Conservation (phyloP, 2,888 invertebrate genomes). For the Epistrophella euchroma region DNA sequence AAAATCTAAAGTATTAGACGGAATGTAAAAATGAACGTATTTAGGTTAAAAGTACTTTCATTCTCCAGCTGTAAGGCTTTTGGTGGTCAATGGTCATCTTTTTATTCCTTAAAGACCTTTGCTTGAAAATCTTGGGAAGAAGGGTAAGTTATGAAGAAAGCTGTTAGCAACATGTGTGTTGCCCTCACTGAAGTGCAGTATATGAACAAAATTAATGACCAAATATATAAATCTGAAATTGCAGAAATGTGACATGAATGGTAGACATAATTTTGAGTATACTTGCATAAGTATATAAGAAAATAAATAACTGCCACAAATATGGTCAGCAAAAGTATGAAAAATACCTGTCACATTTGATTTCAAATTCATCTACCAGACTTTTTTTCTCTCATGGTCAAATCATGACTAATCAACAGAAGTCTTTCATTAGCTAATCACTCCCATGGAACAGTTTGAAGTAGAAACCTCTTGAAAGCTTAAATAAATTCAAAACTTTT, state of each 20-base stretch:
- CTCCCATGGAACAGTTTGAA: too few relatives aligned
- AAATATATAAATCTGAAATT: constrained; percentile 30
- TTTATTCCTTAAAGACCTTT: constrained; percentile 48
- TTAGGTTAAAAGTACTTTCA: constrained; percentile 19
- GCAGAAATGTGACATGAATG: constrained; percentile 52
- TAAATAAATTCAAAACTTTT: too few relatives aligned
- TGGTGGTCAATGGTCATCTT: constrained; percentile 46
- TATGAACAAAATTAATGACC: constrained; percentile 43
- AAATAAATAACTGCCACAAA: background rate
- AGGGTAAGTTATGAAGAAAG: constrained; percentile 50
- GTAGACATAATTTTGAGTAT: constrained; percentile 47
- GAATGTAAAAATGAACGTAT: constrained; percentile 53
- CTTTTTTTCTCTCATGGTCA: too few relatives aligned
- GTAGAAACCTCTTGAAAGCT: too few relatives aligned
- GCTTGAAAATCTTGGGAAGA: background rate
- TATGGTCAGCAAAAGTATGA: background rate
- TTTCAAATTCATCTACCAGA: too few relatives aligned
- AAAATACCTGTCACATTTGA: background rate
- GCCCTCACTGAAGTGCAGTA: constrained; percentile 67
- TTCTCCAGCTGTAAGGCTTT: background rate
- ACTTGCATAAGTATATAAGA: background rate
- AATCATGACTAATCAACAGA: too few relatives aligned
- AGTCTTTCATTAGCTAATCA: too few relatives aligned
- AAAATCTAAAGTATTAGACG: constrained; percentile 37
- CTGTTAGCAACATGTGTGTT: constrained; percentile 68